A percentile compares a stretch with the other conserved stretches of the same genome.
Conservation (phyloP, 1,140 invertebrate species). For the Drosophila lowei region DNA sequence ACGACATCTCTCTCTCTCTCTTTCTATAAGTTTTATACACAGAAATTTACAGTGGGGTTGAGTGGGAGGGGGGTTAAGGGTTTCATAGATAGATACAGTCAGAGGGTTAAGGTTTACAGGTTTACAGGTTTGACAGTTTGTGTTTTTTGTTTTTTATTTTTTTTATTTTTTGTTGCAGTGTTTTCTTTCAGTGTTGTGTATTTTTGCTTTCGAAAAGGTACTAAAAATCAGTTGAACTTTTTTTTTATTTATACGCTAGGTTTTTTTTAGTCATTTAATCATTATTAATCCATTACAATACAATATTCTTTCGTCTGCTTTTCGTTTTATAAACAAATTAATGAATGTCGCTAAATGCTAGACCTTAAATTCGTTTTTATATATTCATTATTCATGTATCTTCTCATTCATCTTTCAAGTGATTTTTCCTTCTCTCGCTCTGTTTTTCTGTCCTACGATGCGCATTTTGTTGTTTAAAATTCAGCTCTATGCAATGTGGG, state of each 20-base stretch:
- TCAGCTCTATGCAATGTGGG: slow-evolving; percentile 55
- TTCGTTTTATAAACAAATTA: slow-evolving; percentile 76
- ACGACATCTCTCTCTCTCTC: slow-evolving; percentile 51
- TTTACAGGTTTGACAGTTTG: slow-evolving; percentile 59
- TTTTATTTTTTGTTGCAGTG: slow-evolving; percentile 24
- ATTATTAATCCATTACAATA: slow-evolving; percentile 22
- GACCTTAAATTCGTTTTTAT: slow-evolving; percentile 76
- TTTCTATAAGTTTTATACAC: slow-evolving; percentile 66
- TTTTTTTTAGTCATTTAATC: slow-evolving; percentile 21
- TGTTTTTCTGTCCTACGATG: slow-evolving; percentile 15
- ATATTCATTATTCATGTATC: slow-evolving; percentile 39
- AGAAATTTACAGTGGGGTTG: slow-evolving; percentile 72
- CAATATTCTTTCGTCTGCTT: slow-evolving; percentile 33
- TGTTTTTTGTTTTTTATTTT: slow-evolving; percentile 34
- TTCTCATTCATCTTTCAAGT: slow-evolving; percentile 19
- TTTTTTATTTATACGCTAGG: slow-evolving; percentile 65
- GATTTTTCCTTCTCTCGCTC: background rate
- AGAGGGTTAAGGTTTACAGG: slow-evolving; percentile 43
- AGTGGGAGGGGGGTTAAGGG: slow-evolving; percentile 16
- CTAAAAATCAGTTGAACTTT: slow-evolving; percentile 79
- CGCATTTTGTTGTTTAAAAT: slow-evolving; percentile 48
- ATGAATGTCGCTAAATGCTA: slow-evolving; percentile 70
- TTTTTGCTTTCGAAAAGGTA: slow-evolving; percentile 61
- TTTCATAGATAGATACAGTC: slow-evolving; percentile 29
- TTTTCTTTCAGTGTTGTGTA: slow-evolving; percentile 16